Evolutionary conservation across 2,888 invertebrate genomes (phyloP).

Genomic region (Cerastis leucographa): DNA sequence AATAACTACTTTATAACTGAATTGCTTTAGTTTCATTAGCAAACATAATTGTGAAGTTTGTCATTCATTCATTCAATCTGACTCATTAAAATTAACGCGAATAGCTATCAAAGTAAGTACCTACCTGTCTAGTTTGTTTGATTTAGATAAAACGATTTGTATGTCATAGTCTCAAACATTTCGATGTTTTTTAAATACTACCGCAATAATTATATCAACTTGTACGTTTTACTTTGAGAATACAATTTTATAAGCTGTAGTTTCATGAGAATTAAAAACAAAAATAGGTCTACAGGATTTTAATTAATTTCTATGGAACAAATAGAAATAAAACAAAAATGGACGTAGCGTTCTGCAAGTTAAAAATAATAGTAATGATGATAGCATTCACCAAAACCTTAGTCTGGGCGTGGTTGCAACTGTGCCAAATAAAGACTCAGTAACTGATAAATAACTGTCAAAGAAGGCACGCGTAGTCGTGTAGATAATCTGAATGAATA

Average conservation of each 20-base stretch:
- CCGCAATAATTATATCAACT: background rate
- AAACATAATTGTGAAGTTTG: background rate
- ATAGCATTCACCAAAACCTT: too few species aligned
- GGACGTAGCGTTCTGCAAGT: too few species aligned
- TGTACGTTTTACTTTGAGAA: background rate
- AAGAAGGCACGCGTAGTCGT: background rate
- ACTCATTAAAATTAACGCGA: constrained; percentile 43
- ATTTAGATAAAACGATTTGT: constrained; percentile 40
- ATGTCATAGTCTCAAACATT: background rate
- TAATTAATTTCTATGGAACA: too few species aligned
- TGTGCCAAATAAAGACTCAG: constrained; percentile 11
- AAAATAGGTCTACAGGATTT: too few species aligned
- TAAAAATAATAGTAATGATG: too few species aligned
- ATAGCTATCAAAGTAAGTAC: constrained; percentile 44
- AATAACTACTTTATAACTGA: constrained; percentile 20
- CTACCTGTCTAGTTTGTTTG: constrained; percentile 58
- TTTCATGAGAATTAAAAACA: too few species aligned
- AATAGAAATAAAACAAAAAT: too few species aligned
- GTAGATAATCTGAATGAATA: constrained; percentile 12
- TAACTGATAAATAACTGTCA: constrained; percentile 32
- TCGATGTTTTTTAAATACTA: background rate
- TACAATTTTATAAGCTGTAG: background rate
- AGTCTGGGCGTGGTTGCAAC: constrained; percentile 19
- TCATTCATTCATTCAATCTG: constrained; percentile 38
- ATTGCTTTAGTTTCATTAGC: background rate